Evolutionary conservation across 2,797 vertebrate genomes (phyloP).

Genomic region (Pseudochromis fuscus): DNA sequence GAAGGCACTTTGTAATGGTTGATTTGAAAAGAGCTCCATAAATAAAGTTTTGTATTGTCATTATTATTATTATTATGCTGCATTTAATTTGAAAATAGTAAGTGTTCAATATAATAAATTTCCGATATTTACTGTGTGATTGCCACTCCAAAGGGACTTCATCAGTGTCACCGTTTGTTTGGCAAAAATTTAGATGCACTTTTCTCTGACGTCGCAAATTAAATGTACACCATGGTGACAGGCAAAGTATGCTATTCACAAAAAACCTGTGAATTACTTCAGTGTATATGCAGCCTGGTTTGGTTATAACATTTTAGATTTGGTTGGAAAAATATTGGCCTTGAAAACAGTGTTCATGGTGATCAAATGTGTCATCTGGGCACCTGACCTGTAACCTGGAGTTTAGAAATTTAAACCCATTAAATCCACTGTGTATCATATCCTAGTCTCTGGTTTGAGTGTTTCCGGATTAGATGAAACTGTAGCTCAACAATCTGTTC

Average conservation of each 20-base stretch:
- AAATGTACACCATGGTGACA: too few species aligned
- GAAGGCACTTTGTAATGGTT: too few species aligned
- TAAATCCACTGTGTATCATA: neutral
- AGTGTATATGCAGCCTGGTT: neutral
- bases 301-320: neutral
- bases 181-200: neutral
- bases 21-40: too few species aligned
- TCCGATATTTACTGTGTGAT: neutral
- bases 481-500: neutral
- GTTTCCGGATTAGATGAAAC: constrained; percentile 2
- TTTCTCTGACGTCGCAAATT: neutral
- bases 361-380: neutral
- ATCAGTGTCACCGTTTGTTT: neutral
- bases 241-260: too few species aligned
- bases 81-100: neutral
- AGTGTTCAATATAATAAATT: neutral
- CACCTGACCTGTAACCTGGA: neutral
- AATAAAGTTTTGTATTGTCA: too few species aligned
- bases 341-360: too few species aligned
- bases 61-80: too few species aligned
- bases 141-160: neutral
- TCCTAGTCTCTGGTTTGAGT: neutral
- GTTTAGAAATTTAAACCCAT: constrained; percentile 1
- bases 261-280: too few species aligned
- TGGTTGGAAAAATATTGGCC: neutral